Conservation (phyloP, 2,888 invertebrate species). For the Cheilosia soror region DNA sequence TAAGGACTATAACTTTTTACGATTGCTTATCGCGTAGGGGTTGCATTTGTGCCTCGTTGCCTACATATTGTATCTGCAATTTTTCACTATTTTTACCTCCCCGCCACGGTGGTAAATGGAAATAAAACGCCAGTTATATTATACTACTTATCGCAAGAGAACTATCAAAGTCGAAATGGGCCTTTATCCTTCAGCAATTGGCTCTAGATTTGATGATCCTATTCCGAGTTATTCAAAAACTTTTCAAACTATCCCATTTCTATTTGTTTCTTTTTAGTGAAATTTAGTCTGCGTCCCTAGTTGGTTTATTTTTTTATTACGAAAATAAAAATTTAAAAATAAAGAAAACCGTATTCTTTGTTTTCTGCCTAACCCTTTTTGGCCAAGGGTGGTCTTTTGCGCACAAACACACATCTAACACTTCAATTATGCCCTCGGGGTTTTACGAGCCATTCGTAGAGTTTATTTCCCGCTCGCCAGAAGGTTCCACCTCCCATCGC, state of each 20-base stretch:
- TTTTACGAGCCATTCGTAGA: slow-evolving; percentile 68
- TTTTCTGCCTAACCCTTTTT: slow-evolving; percentile 57
- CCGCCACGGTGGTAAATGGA: slow-evolving; percentile 1
- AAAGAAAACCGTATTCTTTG: slow-evolving; percentile 2
- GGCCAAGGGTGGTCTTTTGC: slow-evolving; percentile 21
- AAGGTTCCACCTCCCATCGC: slow-evolving; percentile 37
- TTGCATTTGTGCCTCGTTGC: neutral
- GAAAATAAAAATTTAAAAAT: slow-evolving; percentile 49
- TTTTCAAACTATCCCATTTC: slow-evolving; percentile 57
- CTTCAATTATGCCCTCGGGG: slow-evolving; percentile 50
- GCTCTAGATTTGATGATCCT: slow-evolving; percentile 65
- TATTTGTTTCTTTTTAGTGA: slow-evolving; percentile 68
- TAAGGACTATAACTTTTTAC: slow-evolving; percentile 2
- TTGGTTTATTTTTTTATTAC: slow-evolving; percentile 35
- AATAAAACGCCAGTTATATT: slow-evolving; percentile 44
- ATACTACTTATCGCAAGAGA: slow-evolving; percentile 29
- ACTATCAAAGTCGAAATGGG: slow-evolving; percentile 70
- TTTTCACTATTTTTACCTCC: slow-evolving; percentile 27
- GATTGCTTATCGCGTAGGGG: neutral
- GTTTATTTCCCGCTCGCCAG: slow-evolving; percentile 69
- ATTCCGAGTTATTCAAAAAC: slow-evolving; percentile 60
- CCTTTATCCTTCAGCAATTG: slow-evolving; percentile 71
- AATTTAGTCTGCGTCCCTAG: slow-evolving; percentile 18
- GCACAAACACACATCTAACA: slow-evolving; percentile 53
- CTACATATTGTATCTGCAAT: slow-evolving; percentile 20